Percentiles rank a stretch among this genome's conserved stretches.
phyloP scores from a whole-genome alignment of 2,888 invertebrate genomes.

The Tetrapedia diversipes region DNA sequence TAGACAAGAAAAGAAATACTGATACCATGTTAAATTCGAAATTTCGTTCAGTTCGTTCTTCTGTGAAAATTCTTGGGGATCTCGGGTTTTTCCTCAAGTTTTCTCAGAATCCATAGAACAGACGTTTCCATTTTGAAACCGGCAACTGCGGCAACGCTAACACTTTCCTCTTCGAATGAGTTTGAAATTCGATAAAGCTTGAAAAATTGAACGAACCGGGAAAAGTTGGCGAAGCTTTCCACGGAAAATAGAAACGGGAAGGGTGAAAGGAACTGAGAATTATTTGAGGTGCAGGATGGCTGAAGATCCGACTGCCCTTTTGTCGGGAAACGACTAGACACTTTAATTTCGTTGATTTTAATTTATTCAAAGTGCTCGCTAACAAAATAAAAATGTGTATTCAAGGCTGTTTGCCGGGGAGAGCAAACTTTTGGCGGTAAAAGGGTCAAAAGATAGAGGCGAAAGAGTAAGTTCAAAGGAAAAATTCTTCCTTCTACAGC shows the following conservation, averaged over 20 bases:
- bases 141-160: neutral
- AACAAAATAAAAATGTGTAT: neutral
- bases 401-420: neutral
- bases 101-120: neutral
- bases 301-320: neutral
- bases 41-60: too few species aligned
- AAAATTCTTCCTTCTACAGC: neutral
- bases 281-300: neutral
- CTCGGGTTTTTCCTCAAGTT: neutral
- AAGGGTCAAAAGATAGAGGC: neutral
- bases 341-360: constrained; percentile 20
- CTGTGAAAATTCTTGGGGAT: too few species aligned
- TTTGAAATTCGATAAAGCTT: constrained; percentile 2
- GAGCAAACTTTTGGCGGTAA: neutral
- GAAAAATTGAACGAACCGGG: constrained; percentile 1
- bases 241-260: neutral
- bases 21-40: too few species aligned
- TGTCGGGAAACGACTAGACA: neutral
- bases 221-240: neutral
- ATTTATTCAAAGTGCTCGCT: constrained; percentile 18
- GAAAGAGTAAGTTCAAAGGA: too few species aligned
- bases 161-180: neutral
- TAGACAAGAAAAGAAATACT: too few species aligned
- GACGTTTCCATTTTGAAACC: neutral
- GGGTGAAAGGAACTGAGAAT: neutral